Base-by-base conservation (phyloP, 2,888 invertebrate species). In the Elgonia sp. region DNA sequence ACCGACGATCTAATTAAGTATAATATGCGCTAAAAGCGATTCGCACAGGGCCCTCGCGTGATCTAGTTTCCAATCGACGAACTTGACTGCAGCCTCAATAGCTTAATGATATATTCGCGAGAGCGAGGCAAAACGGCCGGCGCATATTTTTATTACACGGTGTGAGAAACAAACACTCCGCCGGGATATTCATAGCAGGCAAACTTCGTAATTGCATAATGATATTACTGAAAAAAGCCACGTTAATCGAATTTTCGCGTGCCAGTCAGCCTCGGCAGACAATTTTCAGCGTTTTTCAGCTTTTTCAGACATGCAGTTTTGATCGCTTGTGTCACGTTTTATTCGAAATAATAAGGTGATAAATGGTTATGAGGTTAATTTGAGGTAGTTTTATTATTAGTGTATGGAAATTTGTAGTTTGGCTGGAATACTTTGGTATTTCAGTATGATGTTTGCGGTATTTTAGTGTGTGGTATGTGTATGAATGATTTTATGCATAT, bases 1-100 rank as follows among this genome's bases (percentile, higher is more conserved):
- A 91, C 92, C 91, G 92, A 93, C 92, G 91, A 92, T 91, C 91
- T 91, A 93, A 93, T 93, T 93, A 92, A 91, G 90, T 82, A 84
- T 86, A 90, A 92, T 90, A 89, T 89, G 85, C 87, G 89, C 88
- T 84, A 80, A 84, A 77, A 87, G 69, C 70, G 77, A 84, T 86
- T 67, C 60, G 76, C 70, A 77, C 21, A 67, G 70, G 62, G 42
- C 75, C 77, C 72, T 88, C 84, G 86, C 88, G 88, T 86, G 88
- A 86, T 88, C 88, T 85, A 88, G 84, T 88, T 87, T 83, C 53
- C 85, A 79, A 83, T 79, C 87, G n/a, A 67, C 79, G 53, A 62
- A 77, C 84, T 63, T 75, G 50, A 70, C 80, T 57, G 73, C 81
- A 63, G 72, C 63, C 81, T 87, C 87, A 73, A 88, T 88, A 67